Percentiles rank a stretch among this genome's conserved stretches.
Evolutionary conservation across 1,140 invertebrate species (phyloP).

Genomic region (Atta cephalotes): DNA sequence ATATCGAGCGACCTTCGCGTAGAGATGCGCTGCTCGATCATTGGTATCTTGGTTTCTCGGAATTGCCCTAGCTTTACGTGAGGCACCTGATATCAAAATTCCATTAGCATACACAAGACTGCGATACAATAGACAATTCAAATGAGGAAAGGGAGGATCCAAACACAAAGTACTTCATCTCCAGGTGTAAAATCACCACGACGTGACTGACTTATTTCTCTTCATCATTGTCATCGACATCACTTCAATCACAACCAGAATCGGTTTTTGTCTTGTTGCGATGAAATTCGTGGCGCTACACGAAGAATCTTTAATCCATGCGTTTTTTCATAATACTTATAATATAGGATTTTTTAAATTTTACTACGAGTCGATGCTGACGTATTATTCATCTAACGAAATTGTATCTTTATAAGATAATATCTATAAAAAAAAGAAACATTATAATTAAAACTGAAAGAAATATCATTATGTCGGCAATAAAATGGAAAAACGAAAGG

Average conservation of each 20-base stretch:
- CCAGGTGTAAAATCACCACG: slow-evolving; percentile 37
- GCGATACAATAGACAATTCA: slow-evolving; percentile 40
- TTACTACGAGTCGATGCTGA: neutral
- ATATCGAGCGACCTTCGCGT: slow-evolving; percentile 44
- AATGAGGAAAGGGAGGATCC: slow-evolving; percentile 30
- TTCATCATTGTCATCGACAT: slow-evolving; percentile 57
- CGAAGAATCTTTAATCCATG: neutral
- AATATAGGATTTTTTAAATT: neutral
- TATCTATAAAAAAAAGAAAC: neutral
- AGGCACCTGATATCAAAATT: slow-evolving; percentile 42
- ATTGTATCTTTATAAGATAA: neutral
- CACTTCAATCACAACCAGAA: neutral
- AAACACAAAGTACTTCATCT: neutral
- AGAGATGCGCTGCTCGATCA: neutral
- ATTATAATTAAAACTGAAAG: slow-evolving; percentile 7
- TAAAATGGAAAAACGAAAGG: neutral
- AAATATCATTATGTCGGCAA: neutral
- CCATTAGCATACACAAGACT: slow-evolving; percentile 49
- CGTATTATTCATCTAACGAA: neutral
- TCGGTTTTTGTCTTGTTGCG: slow-evolving; percentile 32
- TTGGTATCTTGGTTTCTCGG: slow-evolving; percentile 30
- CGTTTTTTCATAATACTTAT: neutral
- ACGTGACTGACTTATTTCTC: slow-evolving; percentile 62
- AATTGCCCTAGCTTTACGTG: neutral
- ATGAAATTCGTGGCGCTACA: slow-evolving; percentile 20